A percentile compares a stretch with the other conserved stretches of the same genome.
Conservation (phyloP, 1,140 invertebrate species). For the Trichomalopsis sarcophagae region DNA sequence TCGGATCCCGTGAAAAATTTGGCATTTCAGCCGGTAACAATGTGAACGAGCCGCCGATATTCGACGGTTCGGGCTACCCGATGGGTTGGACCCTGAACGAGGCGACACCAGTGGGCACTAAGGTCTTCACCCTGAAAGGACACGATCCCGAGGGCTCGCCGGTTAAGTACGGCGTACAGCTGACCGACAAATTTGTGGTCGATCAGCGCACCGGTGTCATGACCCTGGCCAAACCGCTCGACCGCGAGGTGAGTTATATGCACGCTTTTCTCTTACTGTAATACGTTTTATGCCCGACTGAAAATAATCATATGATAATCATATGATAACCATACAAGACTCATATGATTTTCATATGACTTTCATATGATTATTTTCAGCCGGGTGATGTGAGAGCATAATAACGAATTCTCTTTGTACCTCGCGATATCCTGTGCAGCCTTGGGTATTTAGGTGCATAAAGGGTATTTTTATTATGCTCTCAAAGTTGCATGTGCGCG, state of each 20-base stretch:
- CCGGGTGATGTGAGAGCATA: not conserved
- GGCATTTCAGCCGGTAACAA: conserved; percentile 69
- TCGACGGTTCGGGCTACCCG: conserved; percentile 68
- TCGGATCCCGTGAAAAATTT: not conserved
- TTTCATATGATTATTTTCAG: too few relatives aligned
- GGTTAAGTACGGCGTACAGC: conserved; percentile 84
- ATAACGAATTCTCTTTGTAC: not conserved
- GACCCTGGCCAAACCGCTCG: conserved; percentile 84
- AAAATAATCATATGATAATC: too few relatives aligned
- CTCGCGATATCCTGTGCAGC: not conserved
- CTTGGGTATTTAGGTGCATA: not conserved
- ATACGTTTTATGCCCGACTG: too few relatives aligned
- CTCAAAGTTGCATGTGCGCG: not conserved
- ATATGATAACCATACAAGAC: too few relatives aligned
- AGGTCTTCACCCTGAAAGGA: conserved; percentile 86
- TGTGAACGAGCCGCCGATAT: conserved; percentile 72
- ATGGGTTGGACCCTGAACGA: conserved; percentile 81
- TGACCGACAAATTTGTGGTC: conserved; percentile 87
- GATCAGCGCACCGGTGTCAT: conserved; percentile 86
- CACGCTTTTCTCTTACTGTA: conserved; percentile 45
- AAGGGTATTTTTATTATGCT: not conserved
- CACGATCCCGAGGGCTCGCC: conserved; percentile 85
- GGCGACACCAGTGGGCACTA: conserved; percentile 83
- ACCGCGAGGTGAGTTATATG: conserved; percentile 84
- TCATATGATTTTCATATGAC: too few relatives aligned